Base-by-base conservation (phyloP, 2,797 vertebrate genomes). In the Alfaro cultratus region DNA sequence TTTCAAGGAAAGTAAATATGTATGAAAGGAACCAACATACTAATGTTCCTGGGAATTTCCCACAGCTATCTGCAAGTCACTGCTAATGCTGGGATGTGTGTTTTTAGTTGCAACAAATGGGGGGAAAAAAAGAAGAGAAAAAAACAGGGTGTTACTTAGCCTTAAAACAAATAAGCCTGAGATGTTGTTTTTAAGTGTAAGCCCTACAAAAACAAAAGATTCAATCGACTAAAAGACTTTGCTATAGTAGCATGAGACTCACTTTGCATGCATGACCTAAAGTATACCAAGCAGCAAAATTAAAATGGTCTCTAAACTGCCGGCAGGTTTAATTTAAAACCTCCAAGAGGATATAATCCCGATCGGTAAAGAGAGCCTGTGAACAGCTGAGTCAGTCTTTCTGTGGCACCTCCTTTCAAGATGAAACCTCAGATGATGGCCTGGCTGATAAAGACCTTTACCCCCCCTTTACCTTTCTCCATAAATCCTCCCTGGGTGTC, bases 321-420 rank as follows among this genome's bases (percentile, higher is more conserved):
- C 62, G 74, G 75, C 55, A 78, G 43, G 62, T 80, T 77, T 81
- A 85, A 91, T 88, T 85, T 77, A 84, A 87, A 71, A 21, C 75
- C 47, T 85, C 79, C 80, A 77, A 41, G 68, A 85, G 68, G 78
- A 83, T 47, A 41, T 82, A 62, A 86, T 85, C 80, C 73, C 15
- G 0, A 46, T 82, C 76, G 43, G 31, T 75, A 70, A 62, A 76
- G 31, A 71, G 57, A 75, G 74, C 34, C 46, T 76, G 23, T 46
- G 41, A 75, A 71, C 18, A 31, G 83, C 84, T n/a, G 73, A 81
- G 79, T 90, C 89, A 85, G 85, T n/a, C 1, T 76, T 80, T 55
- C 77, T 75, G 73, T 31, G 10, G 45, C 39, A n/a, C 21, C 57
- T 79, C 23, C 62, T 51, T 75, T 76, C 9, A 85, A 86, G 51